Evolutionary conservation across 2,797 vertebrate genomes (phyloP), one percentile per base, ranked within the genome.

Genomic region (Nasua narica): DNA sequence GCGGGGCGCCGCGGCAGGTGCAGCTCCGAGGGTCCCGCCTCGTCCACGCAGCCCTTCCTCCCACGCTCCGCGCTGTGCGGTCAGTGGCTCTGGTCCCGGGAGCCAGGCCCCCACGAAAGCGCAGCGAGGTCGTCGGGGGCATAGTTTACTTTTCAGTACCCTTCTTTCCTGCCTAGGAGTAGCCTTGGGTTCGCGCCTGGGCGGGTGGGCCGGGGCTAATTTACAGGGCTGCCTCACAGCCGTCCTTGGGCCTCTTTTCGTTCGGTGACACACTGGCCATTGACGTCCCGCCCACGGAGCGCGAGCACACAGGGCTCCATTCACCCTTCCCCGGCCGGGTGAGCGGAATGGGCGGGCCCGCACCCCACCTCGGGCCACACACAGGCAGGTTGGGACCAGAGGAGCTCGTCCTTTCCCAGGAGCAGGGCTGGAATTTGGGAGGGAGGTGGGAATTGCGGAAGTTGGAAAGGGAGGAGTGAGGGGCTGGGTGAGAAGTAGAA

Each of bases 361-460:
- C 35, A 8, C 37, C n/a, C 21, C 15, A 5, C 76, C 56, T 43
- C 40, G 0, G 94, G 35, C 87, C 96, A 95, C 94, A 89, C 94
- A 94, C 85, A 60, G 91, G 54, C 74, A 11, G 76, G 87, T 56
- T 60, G 79, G 85, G 92, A 79, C 25, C 25, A 13, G 10, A 11
- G 13, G 85, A 11, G 60, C 15, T 15, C 13, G 76, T 54, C 32
- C 56, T 97, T 94, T 97, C 92, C 91, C 79, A 91, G 0, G 56
- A 60, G 62, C 18, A 74, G 79, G 60, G 25, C 69, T 90, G 92
- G 95, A 95, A 95, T 96, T 82, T 96, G 88, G 76, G 82, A 84
- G 69, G 35, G 37, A 79, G 91, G 85, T 86, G 93, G 90, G 90
- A 96, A 96, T 72, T 86, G 91, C 95, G 95, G 91, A 97, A 94